Evolutionary conservation across 2,797 vertebrate species (phyloP).

Genomic region (Pangasius sanitwongsei): DNA sequence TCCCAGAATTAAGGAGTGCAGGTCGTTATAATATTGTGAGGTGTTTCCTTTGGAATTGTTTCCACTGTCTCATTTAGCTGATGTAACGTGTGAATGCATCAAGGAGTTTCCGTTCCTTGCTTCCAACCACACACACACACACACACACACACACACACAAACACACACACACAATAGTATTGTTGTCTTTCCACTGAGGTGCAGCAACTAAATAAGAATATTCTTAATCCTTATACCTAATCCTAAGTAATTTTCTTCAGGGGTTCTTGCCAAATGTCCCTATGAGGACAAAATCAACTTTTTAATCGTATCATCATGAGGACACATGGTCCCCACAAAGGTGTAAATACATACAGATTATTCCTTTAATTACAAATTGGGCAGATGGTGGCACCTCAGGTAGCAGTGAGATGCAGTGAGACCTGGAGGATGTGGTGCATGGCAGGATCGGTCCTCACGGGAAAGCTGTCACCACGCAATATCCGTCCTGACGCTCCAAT

Average conservation of each 20-base stretch:
- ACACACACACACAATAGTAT: neutral
- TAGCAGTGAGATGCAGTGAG: slow-evolving; percentile 57
- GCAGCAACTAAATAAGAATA: slow-evolving; percentile 6
- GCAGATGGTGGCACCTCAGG: slow-evolving; percentile 54
- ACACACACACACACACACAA: slow-evolving; percentile 7
- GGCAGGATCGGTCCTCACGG: slow-evolving; percentile 57
- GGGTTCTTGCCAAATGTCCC: neutral
- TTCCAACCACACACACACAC: neutral
- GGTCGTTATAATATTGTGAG: slow-evolving; percentile 26
- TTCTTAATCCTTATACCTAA: slow-evolving; percentile 13
- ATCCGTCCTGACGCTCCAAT: slow-evolving; percentile 56
- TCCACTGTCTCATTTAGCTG: slow-evolving; percentile 13
- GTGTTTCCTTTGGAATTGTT: slow-evolving; percentile 39
- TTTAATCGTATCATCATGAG: neutral
- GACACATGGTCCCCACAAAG: neutral
- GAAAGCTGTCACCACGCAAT: slow-evolving; percentile 57
- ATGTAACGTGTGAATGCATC: neutral
- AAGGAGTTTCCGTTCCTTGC: slow-evolving; percentile 2
- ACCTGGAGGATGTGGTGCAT: slow-evolving; percentile 58
- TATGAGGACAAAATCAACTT: neutral
- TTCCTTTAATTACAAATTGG: slow-evolving; percentile 49
- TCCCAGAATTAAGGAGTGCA: slow-evolving; percentile 16
- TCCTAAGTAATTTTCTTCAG: slow-evolving; percentile 16
- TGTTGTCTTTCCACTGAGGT: neutral
- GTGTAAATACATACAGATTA: slow-evolving; percentile 8